Evolutionary conservation across 2,888 invertebrate genomes (phyloP), one percentile per base, ranked within the genome.

Genomic region (Pardosa pseudoannulata): DNA sequence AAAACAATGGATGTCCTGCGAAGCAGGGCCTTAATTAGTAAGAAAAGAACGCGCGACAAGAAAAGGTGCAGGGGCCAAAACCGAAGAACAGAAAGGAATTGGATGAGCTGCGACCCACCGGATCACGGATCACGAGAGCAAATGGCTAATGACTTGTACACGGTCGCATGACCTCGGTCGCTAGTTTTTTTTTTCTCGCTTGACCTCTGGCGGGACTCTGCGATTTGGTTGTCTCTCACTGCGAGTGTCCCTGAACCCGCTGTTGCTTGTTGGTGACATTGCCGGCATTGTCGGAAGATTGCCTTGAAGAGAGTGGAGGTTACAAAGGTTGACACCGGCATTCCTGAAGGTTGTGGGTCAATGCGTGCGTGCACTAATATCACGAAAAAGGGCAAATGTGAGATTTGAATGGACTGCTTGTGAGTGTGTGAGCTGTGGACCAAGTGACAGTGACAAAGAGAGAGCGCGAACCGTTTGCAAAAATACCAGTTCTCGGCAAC

Each of bases 91-190:
- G 39, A 56, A 72, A 36, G 27, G 31, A 79, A 73, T 74, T 64
- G 67, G 78, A 83, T 78, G 83, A 79, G 65, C 79, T 67, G 29
- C 64, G 67, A 79, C 41, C 68, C 72, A 75, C 64, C 29, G 70
- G 50, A 74, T 72, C 72, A 67, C 29, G 70, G 50, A 74, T 72
- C 72, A 67, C 72, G 73, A 74, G 68, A 79, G 74, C 56, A 79
- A 68, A 79, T 86, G 85, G 79, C 64, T 86, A 74, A 86, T 86
- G 85, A 86, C 79, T 86, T 86, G 74, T 79, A 79, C 79, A 79
- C 64, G 68, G 79, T 62, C 65, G 50, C 46, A 41, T 83, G 76
- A 83, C 83, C 76, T 83, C 76, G 76, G 83, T 81, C 67, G 27
- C 32, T 68, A 31, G 3, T 27, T 50, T 31, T 67, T 80, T 74